Evolutionary conservation across 2,113 vertebrate genomes (phyloP), one percentile per base, ranked within the genome.

Genomic region (Clarias magur): DNA sequence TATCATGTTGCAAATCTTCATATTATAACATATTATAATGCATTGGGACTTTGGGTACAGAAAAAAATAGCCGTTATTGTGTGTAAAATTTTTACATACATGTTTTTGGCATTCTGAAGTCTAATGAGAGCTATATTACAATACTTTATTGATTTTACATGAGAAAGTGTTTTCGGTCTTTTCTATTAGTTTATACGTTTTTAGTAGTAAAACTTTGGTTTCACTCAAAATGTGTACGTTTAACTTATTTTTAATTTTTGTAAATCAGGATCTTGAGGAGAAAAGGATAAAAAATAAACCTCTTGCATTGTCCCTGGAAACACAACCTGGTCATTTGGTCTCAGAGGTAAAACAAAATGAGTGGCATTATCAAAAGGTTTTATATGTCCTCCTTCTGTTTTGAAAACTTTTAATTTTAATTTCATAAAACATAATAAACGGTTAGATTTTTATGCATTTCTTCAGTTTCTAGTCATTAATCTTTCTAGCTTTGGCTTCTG

Each of bases 191-290:
- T 53, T 54, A 79, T 56, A 79, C 9, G 3, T 34, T 34, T 34
- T 2, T 34, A 27, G 53, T 17, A 27, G 27, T 34, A 34, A 34
- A 34, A 34, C 48, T 79, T 56, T 1, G 7, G 25, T 48, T 13
- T 70, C 2, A 27, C 0, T 82, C 17, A n/a, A 60, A 59, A 56
- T 38, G 9, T 81, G 8, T 48, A 75, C 9, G 38, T 70, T 72
- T 15, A 60, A 63, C 30, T 42, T 27, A 62, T 76, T 68, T 48
- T 63, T 82, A 21, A 54, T 48, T 89, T 90, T 1, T 81, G 56
- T 15, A 57, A 60, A 10, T 60, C 27, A 95, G 94, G 91, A 92
- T 86, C 82, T 93, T 62, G 87, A 90, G 6, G 83, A 91, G 53
- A 56, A 60, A 38, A 90, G 19, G 60, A 89, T 67, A 7, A 89